Base-by-base conservation (phyloP, 2,113 vertebrate genomes). In the Orthonyx spaldingii region DNA sequence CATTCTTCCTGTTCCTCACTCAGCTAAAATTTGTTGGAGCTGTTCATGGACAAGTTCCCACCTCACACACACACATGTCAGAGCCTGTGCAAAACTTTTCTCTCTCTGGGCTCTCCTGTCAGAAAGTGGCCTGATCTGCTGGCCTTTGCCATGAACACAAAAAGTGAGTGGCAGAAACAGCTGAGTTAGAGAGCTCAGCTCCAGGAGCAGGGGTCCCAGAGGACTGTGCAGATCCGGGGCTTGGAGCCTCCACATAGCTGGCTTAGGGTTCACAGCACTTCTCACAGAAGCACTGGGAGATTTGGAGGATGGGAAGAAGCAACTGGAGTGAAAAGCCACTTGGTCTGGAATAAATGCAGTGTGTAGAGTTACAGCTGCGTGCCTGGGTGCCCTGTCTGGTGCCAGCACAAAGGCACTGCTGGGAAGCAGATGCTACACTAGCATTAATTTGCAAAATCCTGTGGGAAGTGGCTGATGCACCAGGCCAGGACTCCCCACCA, bases 371-470 rank as follows among this genome's bases (percentile, higher is more conserved):
- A 41, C 57, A 95, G 82, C 90, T 90, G 50, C 0, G 0, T 49
- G 82, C 70, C 35, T 1, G 3, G 33, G 47, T 9, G 3, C 65
- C 52, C 74, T 84, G 56, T n/a, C 66, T 96, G 85, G 63, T 94
- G 92, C 63, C 75, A 88, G 66, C 82, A 86, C 37, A 80, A 92
- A 92, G 85, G 37, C 92, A 32, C 23, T 71, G 47, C 85, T 95
- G 70, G 79, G 33, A 55, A 93, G 66, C 85, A 86, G 90, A 76
- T 74, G 85, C 66, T 87, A 21, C 66, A 8, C 57, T 53, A 77
- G 35, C 28, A 57, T 26, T 44, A 56, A 56, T 49, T 28, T 28
- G 37, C 72, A 84, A 69, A 85, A 68, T 64, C 70, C 75, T 17
- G 1, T 26, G 61, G 85, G 75, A 94, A 56, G 49, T 41, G n/a